phyloP scores from a whole-genome alignment of 1,140 invertebrate species.

The Psix sp. region DNA sequence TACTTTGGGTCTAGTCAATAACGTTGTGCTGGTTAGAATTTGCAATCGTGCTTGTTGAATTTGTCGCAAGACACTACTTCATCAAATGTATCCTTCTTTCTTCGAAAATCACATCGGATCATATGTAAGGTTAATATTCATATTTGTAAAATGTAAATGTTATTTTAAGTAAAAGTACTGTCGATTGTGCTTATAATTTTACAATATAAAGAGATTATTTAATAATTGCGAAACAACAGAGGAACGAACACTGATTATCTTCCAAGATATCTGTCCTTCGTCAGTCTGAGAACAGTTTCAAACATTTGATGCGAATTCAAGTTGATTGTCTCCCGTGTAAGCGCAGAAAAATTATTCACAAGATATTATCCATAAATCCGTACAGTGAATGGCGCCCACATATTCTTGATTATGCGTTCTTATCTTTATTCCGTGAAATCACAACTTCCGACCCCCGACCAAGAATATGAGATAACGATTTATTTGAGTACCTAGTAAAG shows the following conservation, averaged over 20 bases:
- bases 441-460: constrained; percentile 1
- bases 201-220: constrained; percentile 42
- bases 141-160: constrained; percentile 43
- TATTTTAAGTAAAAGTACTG: constrained; percentile 9
- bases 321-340: constrained; percentile 44
- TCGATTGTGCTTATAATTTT: constrained; percentile 25
- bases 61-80: too few relatives aligned
- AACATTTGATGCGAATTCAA: constrained; percentile 43
- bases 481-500: too few relatives aligned
- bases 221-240: constrained; percentile 45
- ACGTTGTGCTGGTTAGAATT: constrained; percentile 8
- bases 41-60: constrained; percentile 27
- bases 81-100: neutral
- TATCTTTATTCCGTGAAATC: neutral
- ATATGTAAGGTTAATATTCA: too few relatives aligned
- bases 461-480: neutral
- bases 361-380: constrained; percentile 7
- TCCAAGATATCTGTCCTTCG: constrained; percentile 35
- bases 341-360: constrained; percentile 27
- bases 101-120: constrained; percentile 21
- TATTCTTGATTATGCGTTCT: neutral
- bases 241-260: constrained; percentile 17
- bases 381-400: neutral
- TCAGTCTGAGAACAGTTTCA: constrained; percentile 37
- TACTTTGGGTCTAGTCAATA: constrained; percentile 60